Conservation (phyloP, 2,113 vertebrate species). For the Microtus oregoni region DNA sequence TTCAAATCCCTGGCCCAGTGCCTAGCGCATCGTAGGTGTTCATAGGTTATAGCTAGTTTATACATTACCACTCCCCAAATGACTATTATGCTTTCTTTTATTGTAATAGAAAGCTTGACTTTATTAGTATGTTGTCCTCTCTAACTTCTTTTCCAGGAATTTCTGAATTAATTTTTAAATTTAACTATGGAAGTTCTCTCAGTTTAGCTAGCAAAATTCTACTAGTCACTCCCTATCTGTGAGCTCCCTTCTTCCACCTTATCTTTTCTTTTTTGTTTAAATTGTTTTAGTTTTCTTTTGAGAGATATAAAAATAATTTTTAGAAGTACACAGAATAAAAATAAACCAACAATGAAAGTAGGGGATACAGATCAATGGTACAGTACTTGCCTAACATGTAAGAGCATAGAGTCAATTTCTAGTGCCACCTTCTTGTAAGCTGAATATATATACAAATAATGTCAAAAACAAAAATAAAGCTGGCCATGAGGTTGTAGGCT, state of each 20-base stretch:
- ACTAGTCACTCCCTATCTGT: constrained; percentile 12
- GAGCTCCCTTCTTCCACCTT: background rate
- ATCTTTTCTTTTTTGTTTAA: constrained; percentile 32
- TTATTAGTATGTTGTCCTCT: constrained; percentile 34
- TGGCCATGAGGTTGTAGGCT: background rate
- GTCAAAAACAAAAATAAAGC: constrained; percentile 35
- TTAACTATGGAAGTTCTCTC: constrained; percentile 40
- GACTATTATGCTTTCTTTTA: constrained; percentile 32
- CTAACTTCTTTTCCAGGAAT: constrained; percentile 52
- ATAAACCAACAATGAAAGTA: background rate
- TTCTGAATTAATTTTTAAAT: constrained; percentile 38
- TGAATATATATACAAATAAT: constrained; percentile 28
- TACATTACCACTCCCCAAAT: background rate
- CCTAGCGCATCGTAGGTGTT: background rate
- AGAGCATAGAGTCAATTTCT: background rate
- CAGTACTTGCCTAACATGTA: no score
- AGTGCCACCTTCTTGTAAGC: background rate
- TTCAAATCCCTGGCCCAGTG: background rate
- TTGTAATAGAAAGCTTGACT: constrained; percentile 10
- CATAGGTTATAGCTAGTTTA: background rate
- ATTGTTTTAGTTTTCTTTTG: constrained; percentile 7
- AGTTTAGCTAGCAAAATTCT: constrained; percentile 42
- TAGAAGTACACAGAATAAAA: constrained; percentile 43
- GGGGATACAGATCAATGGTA: background rate
- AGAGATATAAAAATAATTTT: constrained; percentile 51